These are phyloP conservation scores for Rhaphigaster nebulosa DNA, from an alignment of 2,888 invertebrate species.

Conservation along the genomic window DNA sequence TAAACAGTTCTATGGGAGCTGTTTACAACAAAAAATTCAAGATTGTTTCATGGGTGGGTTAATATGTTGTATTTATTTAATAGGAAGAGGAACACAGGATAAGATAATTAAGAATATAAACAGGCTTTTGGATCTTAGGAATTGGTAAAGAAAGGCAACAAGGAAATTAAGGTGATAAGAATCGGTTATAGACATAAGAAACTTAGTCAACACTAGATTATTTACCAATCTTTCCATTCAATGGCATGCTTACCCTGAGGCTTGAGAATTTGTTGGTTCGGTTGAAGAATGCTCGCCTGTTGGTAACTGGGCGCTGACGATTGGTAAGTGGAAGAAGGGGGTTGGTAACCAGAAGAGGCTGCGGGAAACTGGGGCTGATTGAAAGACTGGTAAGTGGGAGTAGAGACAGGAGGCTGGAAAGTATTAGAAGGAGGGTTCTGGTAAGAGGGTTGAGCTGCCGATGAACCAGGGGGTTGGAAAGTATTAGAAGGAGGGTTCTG, in stretches of 20 bases:
- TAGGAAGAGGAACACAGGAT: no score
- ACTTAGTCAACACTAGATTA: background rate
- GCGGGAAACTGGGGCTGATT: slow-evolving; percentile 29
- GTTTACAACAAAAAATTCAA: no score
- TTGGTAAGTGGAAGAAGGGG: slow-evolving; percentile 51
- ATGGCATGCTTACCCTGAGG: slow-evolving; percentile 18
- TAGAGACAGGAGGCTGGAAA: slow-evolving; percentile 55
- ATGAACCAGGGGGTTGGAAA: slow-evolving; percentile 58
- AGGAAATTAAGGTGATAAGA: background rate
- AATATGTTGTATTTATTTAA: no score
- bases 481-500: slow-evolving; percentile 61
- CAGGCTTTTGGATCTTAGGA: background rate
- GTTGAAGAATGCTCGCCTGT: background rate
- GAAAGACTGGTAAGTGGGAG: background rate
- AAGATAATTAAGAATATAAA: no score
- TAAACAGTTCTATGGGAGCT: no score
- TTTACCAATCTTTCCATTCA: no score
- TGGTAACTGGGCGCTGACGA: slow-evolving; percentile 24
- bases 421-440: slow-evolving; percentile 61
- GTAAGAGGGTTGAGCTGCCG: slow-evolving; percentile 56
- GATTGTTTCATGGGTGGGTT: no score
- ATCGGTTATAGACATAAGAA: background rate
- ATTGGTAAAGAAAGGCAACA: background rate
- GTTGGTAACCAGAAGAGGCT: slow-evolving; percentile 43
- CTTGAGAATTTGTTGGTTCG: slow-evolving; percentile 24